These are phyloP conservation scores for Lindbergichthys nudifrons DNA, from an alignment of 2,797 vertebrate species.

Conservation along the genomic window DNA sequence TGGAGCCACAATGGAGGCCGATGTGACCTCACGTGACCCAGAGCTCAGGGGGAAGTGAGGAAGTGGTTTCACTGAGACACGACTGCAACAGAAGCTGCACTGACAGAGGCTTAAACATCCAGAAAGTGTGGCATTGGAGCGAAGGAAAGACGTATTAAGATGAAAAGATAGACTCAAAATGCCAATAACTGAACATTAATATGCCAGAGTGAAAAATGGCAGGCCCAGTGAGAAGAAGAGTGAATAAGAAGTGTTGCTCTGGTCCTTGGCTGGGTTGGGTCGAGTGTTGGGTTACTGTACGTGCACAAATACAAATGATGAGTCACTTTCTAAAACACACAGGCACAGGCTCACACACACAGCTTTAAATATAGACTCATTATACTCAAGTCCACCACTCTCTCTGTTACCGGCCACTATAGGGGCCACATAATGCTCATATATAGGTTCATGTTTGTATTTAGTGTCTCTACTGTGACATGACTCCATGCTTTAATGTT, in stretches of 20 bases:
- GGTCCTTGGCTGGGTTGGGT: slow-evolving; percentile 39
- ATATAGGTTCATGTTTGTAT: too few species aligned
- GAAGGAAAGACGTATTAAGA: too few species aligned
- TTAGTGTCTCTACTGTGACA: too few species aligned
- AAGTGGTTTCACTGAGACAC: slow-evolving; percentile 37
- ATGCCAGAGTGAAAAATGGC: neutral
- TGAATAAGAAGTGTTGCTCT: slow-evolving; percentile 42
- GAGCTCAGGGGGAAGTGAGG: slow-evolving; percentile 38
- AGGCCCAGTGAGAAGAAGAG: slow-evolving; percentile 3
- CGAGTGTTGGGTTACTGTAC: slow-evolving; percentile 61
- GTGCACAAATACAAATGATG: slow-evolving; percentile 69
- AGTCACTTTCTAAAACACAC: slow-evolving; percentile 69
- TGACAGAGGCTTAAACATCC: neutral
- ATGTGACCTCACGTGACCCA: slow-evolving; percentile 41
- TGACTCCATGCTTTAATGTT: too few species aligned
- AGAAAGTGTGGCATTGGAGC: neutral
- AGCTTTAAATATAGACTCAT: slow-evolving; percentile 62
- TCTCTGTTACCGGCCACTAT: slow-evolving; percentile 14
- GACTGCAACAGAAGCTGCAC: neutral
- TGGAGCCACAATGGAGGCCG: slow-evolving; percentile 24
- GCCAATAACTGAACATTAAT: neutral
- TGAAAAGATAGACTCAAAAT: neutral
- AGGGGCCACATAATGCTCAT: too few species aligned
- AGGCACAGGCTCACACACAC: slow-evolving; percentile 15
- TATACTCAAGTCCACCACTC: slow-evolving; percentile 32